Conservation (phyloP, 2,113 vertebrate species). For the Bos indicus region DNA sequence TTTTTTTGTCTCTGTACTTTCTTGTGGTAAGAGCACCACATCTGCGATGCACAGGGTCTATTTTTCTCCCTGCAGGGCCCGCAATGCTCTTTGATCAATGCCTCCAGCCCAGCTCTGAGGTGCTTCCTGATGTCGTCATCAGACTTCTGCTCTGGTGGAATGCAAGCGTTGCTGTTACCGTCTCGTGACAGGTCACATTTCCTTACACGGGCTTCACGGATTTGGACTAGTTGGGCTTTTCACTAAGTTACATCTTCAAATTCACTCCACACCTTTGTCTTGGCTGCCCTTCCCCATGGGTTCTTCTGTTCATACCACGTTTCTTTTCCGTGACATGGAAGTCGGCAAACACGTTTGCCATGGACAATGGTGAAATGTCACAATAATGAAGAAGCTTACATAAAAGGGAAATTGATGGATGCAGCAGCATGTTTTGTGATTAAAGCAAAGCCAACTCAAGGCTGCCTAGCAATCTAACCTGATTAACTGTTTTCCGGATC, state of each 20-base stretch:
- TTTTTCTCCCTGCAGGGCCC: neutral
- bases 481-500: slow-evolving; percentile 69
- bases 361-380: slow-evolving; percentile 26
- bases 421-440: slow-evolving; percentile 65
- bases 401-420: slow-evolving; percentile 59
- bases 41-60: neutral
- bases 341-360: neutral
- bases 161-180: neutral
- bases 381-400: slow-evolving; percentile 12
- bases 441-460: slow-evolving; percentile 65
- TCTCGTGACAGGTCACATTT: neutral
- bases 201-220: neutral
- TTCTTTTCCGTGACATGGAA: slow-evolving; percentile 68
- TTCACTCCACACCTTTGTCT: neutral
- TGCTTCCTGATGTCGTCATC: neutral
- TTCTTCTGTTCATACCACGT: slow-evolving; percentile 38
- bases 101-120: neutral
- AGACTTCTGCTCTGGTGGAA: neutral
- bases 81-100: neutral
- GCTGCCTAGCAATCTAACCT: slow-evolving; percentile 64
- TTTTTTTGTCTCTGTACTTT: neutral
- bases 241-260: neutral
- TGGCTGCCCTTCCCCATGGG: neutral
- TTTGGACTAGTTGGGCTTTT: neutral
- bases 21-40: neutral